Conservation (phyloP, 2,888 invertebrate genomes). For the Lasius fuliginosus region DNA sequence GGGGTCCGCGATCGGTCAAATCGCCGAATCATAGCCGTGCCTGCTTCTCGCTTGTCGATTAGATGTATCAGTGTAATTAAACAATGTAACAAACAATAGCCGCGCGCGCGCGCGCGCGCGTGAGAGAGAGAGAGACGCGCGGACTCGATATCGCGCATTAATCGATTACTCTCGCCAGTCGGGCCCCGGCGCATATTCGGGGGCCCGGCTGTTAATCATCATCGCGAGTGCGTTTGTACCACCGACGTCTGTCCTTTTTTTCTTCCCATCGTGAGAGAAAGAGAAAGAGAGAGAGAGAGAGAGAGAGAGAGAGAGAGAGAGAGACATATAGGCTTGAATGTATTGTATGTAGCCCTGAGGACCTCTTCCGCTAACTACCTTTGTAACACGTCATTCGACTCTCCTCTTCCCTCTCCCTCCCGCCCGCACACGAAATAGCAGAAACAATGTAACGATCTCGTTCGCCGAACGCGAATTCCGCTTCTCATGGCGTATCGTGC, state of each 20-base stretch:
- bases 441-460: constrained; percentile 52
- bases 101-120: constrained; percentile 69
- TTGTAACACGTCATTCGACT: constrained; percentile 68
- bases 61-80: constrained; percentile 83
- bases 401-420: neutral
- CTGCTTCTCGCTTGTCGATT: constrained; percentile 72
- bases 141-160: constrained; percentile 80
- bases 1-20: constrained; percentile 76
- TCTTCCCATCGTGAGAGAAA: constrained; percentile 61
- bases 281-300: neutral
- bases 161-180: constrained; percentile 79
- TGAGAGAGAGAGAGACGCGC: constrained; percentile 70
- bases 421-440: constrained; percentile 47
- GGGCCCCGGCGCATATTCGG: constrained; percentile 73
- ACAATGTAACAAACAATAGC: constrained; percentile 81
- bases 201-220: constrained; percentile 81
- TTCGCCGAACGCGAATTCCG: constrained; percentile 48
- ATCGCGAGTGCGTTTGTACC: constrained; percentile 78
- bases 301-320: constrained; percentile 41
- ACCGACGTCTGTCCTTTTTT: constrained; percentile 61
- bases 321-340: constrained; percentile 34
- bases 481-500: constrained; percentile 52
- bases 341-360: constrained; percentile 64
- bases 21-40: constrained; percentile 73
- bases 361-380: constrained; percentile 63